Conservation (phyloP, 2,888 invertebrate species). For the Vanessa cardui region DNA sequence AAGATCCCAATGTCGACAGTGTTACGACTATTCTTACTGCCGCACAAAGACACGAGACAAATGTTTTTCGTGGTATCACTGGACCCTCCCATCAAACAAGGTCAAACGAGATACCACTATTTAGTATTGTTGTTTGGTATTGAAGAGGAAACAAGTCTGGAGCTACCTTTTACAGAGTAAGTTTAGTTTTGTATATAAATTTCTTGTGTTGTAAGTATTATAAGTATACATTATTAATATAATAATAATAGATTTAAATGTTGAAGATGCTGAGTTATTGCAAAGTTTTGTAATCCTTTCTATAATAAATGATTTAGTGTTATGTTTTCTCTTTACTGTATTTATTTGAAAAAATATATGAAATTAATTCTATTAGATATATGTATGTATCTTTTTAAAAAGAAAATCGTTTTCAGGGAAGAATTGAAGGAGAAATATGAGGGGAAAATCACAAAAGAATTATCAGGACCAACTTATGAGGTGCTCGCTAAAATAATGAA, state of each 20-base stretch:
- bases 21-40: conserved; percentile 94
- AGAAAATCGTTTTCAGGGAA: conserved; percentile 81
- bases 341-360: no score
- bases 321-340: no score
- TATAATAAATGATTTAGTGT: no score
- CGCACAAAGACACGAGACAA: conserved; percentile 98
- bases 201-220: no score
- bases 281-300: no score
- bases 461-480: conserved; percentile 97
- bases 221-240: no score
- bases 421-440: conserved; percentile 97
- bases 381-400: not conserved
- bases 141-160: conserved; percentile 96
- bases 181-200: conserved; percentile 52
- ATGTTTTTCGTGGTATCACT: conserved; percentile 99
- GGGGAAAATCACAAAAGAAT: conserved; percentile 93
- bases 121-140: conserved; percentile 96
- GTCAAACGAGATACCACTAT: conserved; percentile 99
- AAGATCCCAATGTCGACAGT: conserved; percentile 99
- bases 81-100: conserved; percentile 99
- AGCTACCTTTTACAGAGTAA: conserved; percentile 95
- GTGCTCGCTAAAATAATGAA: conserved; percentile 98
- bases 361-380: not conserved
- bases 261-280: no score
- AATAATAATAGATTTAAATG: no score